phyloP scores from a whole-genome alignment of 1,140 invertebrate genomes.

The Drosophila littoralis region DNA sequence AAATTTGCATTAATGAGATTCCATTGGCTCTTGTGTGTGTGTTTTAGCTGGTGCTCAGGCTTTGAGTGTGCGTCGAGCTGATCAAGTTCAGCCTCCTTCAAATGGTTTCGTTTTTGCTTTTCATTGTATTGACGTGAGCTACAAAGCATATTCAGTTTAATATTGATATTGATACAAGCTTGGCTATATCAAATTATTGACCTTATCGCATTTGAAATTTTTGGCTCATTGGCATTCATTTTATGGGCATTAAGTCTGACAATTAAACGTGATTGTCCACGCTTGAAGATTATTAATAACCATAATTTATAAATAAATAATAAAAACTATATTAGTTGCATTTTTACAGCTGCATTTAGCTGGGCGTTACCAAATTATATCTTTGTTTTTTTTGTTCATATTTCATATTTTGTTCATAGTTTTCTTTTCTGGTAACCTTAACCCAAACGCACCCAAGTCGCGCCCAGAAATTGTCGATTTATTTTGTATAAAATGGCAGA shows the following conservation, averaged over 20 bases:
- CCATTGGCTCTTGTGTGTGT: constrained; percentile 3
- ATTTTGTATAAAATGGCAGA: constrained; percentile 15
- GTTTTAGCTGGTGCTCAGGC: no score
- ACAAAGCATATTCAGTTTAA: not conserved
- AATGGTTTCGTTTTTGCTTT: constrained; percentile 50
- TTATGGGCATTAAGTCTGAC: constrained; percentile 19
- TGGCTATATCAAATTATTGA: constrained; percentile 55
- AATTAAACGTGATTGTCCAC: constrained; percentile 35
- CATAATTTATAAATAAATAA: constrained; percentile 4
- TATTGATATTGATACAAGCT: constrained; percentile 23
- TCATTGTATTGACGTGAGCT: constrained; percentile 30
- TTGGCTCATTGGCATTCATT: constrained; percentile 21
- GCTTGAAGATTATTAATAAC: constrained; percentile 12
- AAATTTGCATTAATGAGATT: constrained; percentile 49
- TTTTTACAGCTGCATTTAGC: not conserved
- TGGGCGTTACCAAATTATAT: not conserved
- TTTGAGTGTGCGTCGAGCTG: not conserved
- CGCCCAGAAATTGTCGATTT: constrained; percentile 6
- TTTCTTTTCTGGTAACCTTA: constrained; percentile 6
- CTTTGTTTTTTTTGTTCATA: not conserved
- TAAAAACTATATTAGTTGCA: constrained; percentile 10
- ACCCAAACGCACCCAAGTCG: constrained; percentile 15
- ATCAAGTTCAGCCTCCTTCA: constrained; percentile 46
- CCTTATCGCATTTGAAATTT: constrained; percentile 64
- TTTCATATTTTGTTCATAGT: not conserved